Base-by-base conservation (phyloP, 30 jellyfish, hydroid and myxozoan genomes). In the Aurelia sp. region DNA sequence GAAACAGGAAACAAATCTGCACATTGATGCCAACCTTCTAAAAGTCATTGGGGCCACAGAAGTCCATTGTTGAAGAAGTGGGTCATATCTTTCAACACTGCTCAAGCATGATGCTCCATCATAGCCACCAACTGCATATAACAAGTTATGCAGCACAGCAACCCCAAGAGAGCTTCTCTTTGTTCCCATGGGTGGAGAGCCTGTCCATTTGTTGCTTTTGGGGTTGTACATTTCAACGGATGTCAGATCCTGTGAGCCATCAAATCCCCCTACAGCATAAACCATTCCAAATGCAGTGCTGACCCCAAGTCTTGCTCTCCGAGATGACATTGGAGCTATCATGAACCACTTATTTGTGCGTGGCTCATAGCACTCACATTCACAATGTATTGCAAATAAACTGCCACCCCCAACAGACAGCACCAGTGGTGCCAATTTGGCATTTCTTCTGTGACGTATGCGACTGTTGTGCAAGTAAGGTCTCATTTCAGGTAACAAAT, bases 211-310 rank as follows among this genome's bases (percentile, higher is more conserved):
- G 47, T 89, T 79, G 52, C 92, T 89, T 60, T 89, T 78, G 5
- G 96, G 91, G 66, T 85, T 78, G 63, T 76, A 94, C 51, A 79
- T 87, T 73, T 94, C 99, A 73, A 84, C 93, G n/a, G 88, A 23
- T 3, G 96, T 63, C 12, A 94, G 90, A 66, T 94, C 97, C 21
- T 77, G 88, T 4, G 94, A 62, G 11, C 99, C 99, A 86, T 89
- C 97, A 89, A 84, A 87, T 3, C 99, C 99, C 40, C 99, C 99
- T n/a, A 94, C 89, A 3, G 97, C 99, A 86, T 89, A 89, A 13
- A 94, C 89, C 85, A 90, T 80, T 17, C 93, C 91, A 75, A 73
- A 80, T 33, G 95, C 93, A 40, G 90, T 86, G 33, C 99, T 96
- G 41, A 94, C 88, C 8, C 99, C 99, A 16, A 94, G 76, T 64